phyloP scores from a whole-genome alignment of 2,113 vertebrate species.

The Pollimyrus isidori region DNA sequence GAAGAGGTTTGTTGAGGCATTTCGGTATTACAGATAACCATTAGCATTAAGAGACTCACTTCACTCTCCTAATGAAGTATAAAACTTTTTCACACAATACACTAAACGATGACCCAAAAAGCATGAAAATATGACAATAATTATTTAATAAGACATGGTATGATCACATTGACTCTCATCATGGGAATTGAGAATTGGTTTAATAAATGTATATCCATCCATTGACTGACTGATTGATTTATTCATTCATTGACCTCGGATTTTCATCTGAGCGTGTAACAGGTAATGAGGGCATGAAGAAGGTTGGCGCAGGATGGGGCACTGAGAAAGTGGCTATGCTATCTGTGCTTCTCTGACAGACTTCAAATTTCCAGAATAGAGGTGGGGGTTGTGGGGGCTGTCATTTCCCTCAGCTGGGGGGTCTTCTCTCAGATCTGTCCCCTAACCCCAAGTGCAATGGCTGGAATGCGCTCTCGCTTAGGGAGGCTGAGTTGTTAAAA shows the following conservation, averaged over 20 bases:
- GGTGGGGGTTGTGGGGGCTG: background rate
- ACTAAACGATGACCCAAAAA: background rate
- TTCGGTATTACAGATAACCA: background rate
- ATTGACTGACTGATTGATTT: background rate
- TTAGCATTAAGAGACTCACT: background rate
- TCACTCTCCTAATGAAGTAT: background rate
- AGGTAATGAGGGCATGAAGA: background rate
- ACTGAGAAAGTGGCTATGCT: slow-evolving; percentile 33
- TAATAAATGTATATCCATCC: background rate
- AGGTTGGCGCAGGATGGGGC: background rate
- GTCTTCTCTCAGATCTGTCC: slow-evolving; percentile 55
- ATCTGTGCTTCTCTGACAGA: slow-evolving; percentile 30
- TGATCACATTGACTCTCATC: background rate
- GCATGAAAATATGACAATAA: background rate
- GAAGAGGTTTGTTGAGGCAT: background rate
- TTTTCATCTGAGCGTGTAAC: background rate
- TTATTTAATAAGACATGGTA: background rate
- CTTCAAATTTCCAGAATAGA: slow-evolving; percentile 44
- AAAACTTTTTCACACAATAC: background rate
- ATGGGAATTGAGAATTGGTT: background rate
- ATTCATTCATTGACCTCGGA: background rate
- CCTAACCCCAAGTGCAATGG: slow-evolving; percentile 43
- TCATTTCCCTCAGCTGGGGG: slow-evolving; percentile 36
- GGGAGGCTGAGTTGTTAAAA: slow-evolving; percentile 51
- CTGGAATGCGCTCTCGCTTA: slow-evolving; percentile 48